Conservation (phyloP, 2,888 invertebrate species). For the Lypha dubia region DNA sequence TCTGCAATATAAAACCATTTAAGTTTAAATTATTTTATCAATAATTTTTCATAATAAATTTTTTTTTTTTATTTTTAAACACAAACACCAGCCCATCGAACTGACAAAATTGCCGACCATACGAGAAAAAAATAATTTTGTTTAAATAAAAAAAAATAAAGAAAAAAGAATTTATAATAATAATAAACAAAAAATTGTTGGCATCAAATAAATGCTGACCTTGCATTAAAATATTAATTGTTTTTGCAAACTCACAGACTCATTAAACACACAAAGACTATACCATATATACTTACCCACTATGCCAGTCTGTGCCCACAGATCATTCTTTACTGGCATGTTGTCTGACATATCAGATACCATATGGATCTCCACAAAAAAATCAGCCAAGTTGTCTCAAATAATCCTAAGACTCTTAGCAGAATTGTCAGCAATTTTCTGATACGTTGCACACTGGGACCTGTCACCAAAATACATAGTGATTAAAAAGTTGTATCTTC, state of each 20-base stretch:
- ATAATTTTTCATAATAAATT: slow-evolving; percentile 1
- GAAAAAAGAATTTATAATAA: not conserved
- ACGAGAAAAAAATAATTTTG: slow-evolving; percentile 7
- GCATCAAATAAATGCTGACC: slow-evolving; percentile 64
- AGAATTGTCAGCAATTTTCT: no score
- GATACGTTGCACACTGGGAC: no score
- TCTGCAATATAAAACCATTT: not conserved
- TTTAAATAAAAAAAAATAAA: slow-evolving; percentile 12
- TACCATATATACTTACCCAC: not conserved
- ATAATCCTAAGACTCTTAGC: no score
- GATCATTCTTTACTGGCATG: no score
- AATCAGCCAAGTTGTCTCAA: no score
- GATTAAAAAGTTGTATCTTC: no score
- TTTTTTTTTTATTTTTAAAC: not conserved
- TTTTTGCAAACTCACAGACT: slow-evolving; percentile 48
- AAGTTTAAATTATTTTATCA: slow-evolving; percentile 4
- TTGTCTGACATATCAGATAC: no score
- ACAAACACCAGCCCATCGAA: slow-evolving; percentile 13
- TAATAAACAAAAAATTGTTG: slow-evolving; percentile 30
- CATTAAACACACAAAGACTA: slow-evolving; percentile 12
- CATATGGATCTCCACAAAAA: no score
- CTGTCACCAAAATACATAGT: no score
- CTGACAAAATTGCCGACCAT: slow-evolving; percentile 32
- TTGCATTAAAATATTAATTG: slow-evolving; percentile 68
- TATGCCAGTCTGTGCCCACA: no score